Conservation (phyloP, 2,797 vertebrate species). For the Uromys caudimaculatus region DNA sequence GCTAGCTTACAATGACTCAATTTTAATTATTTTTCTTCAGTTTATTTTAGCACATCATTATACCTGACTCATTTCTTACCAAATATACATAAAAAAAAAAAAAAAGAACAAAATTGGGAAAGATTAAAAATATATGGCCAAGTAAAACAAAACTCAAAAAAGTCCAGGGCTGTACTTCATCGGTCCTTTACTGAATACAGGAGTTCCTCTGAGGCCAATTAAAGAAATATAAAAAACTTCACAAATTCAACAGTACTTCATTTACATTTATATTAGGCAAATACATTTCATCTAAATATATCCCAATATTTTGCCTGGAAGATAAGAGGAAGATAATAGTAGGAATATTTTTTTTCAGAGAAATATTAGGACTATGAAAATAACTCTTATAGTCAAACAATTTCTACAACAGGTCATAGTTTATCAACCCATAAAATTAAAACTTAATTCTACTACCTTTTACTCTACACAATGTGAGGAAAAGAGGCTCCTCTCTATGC, state of each 20-base stretch:
- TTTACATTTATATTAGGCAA: constrained; percentile 11
- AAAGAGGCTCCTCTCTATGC: neutral
- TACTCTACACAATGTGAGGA: neutral
- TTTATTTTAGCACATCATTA: constrained; percentile 36
- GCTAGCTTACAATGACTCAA: neutral
- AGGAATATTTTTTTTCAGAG: constrained; percentile 9
- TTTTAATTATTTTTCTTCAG: neutral
- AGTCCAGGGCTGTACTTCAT: neutral
- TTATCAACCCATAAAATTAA: constrained; percentile 70
- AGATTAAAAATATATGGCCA: neutral
- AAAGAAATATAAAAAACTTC: neutral
- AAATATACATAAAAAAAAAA: neutral
- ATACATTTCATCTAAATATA: constrained; percentile 59
- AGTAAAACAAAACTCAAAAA: constrained; percentile 37
- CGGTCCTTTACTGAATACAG: neutral
- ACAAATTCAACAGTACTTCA: constrained; percentile 47
- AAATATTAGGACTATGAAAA: constrained; percentile 50
- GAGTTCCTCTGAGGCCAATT: neutral
- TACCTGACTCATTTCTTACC: neutral
- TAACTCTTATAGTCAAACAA: neutral
- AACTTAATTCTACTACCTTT: constrained; percentile 29
- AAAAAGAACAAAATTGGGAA: neutral
- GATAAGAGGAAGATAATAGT: neutral
- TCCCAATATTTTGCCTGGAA: neutral
- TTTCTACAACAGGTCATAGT: constrained; percentile 49